Conservation (phyloP, 1,140 invertebrate genomes). For the Bombus polaris region DNA sequence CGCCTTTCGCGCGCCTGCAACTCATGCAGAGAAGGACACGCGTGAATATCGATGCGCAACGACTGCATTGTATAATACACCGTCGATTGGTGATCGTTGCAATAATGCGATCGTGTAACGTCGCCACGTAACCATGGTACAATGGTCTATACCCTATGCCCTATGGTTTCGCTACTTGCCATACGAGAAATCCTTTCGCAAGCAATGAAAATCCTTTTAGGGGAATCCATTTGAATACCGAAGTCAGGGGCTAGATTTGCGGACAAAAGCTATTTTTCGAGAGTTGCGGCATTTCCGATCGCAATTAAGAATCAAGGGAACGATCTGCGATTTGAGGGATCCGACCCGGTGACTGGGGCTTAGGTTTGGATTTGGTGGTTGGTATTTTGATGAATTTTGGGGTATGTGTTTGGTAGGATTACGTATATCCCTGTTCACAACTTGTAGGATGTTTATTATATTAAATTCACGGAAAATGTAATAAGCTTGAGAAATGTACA, state of each 20-base stretch:
- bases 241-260: conserved; percentile 4
- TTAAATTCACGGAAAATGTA: no score
- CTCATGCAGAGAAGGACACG: conserved; percentile 17
- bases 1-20: conserved; percentile 47
- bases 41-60: conserved; percentile 70
- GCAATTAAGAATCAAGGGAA: conserved; percentile 33
- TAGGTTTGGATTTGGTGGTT: background rate
- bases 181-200: conserved; percentile 50
- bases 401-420: background rate
- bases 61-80: conserved; percentile 55
- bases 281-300: background rate
- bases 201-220: conserved; percentile 52
- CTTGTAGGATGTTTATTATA: no score
- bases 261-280: conserved; percentile 41
- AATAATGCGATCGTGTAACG: conserved; percentile 66
- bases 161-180: conserved; percentile 10
- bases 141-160: conserved; percentile 32
- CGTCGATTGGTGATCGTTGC: conserved; percentile 48
- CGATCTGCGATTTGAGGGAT: background rate
- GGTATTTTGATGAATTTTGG: background rate
- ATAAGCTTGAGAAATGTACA: no score
- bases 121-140: conserved; percentile 58
- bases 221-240: background rate
- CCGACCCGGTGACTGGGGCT: background rate
- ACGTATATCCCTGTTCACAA: no score